phyloP scores from a whole-genome alignment of 2,888 invertebrate species.

The Noctua fimbriata region DNA sequence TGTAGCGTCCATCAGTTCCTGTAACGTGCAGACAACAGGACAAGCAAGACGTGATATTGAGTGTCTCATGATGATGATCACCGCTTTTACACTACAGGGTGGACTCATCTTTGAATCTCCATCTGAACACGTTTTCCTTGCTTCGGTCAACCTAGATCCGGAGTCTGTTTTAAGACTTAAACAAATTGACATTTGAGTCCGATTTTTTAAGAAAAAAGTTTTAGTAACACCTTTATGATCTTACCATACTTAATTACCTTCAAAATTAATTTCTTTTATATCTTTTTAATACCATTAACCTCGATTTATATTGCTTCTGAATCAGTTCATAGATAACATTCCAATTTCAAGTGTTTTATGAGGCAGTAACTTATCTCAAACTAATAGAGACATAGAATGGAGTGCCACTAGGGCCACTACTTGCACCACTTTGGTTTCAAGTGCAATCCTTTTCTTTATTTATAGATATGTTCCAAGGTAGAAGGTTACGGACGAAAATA shows the following conservation, averaged over 20 bases:
- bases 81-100: not conserved
- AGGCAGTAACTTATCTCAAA: constrained; percentile 52
- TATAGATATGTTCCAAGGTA: constrained; percentile 62
- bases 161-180: not conserved
- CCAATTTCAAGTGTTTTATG: constrained; percentile 49
- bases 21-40: not conserved
- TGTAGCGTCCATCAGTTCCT: not conserved
- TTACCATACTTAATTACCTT: not conserved
- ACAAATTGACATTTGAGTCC: not conserved
- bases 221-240: not conserved
- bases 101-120: not conserved
- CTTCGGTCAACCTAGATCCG: not conserved
- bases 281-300: not conserved
- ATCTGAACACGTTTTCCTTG: not conserved
- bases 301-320: constrained; percentile 12
- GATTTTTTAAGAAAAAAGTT: not conserved
- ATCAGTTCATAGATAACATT: constrained; percentile 48
- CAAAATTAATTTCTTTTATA: not conserved
- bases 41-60: not conserved
- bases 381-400: constrained; percentile 27
- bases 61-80: not conserved
- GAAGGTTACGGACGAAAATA: constrained; percentile 59
- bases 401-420: constrained; percentile 40
- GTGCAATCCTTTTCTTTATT: constrained; percentile 69
- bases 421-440: constrained; percentile 57